Conservation (phyloP, 2,113 vertebrate species). For the Sceloporus tristichus region DNA sequence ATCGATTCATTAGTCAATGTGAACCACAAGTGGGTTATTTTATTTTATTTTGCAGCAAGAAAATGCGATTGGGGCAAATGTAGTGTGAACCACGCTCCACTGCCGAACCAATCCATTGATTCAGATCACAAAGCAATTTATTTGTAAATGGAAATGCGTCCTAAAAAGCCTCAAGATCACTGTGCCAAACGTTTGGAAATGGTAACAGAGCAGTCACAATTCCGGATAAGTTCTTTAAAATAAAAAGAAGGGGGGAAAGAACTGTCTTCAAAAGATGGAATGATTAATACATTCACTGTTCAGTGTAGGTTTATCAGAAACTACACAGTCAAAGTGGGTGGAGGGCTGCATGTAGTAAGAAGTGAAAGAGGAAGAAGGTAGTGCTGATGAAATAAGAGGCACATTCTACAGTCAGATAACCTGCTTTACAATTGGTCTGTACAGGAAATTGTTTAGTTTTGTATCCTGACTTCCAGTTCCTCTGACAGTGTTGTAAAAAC, state of each 20-base stretch:
- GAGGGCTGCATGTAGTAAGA: background rate
- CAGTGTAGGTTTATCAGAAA: background rate
- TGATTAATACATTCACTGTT: background rate
- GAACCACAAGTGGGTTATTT: no score
- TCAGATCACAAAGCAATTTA: no score
- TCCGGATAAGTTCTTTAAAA: background rate
- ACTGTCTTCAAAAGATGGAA: background rate
- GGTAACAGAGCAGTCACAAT: background rate
- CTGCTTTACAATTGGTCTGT: background rate
- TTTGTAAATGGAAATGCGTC: no score
- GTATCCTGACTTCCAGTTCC: background rate
- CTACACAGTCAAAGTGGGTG: conserved; percentile 4
- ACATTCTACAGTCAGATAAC: conserved; percentile 17
- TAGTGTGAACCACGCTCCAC: no score
- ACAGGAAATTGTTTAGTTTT: conserved; percentile 6
- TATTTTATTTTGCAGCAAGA: no score
- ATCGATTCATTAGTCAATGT: no score
- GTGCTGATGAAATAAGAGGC: conserved; percentile 14
- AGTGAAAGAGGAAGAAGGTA: conserved; percentile 13
- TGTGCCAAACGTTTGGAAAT: background rate
- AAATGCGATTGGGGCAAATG: no score
- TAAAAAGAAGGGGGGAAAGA: background rate
- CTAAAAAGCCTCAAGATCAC: background rate
- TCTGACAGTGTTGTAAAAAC: background rate
- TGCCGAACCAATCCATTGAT: no score